phyloP scores from a whole-genome alignment of 2,888 invertebrate species.

The Mythimna loreyi region DNA sequence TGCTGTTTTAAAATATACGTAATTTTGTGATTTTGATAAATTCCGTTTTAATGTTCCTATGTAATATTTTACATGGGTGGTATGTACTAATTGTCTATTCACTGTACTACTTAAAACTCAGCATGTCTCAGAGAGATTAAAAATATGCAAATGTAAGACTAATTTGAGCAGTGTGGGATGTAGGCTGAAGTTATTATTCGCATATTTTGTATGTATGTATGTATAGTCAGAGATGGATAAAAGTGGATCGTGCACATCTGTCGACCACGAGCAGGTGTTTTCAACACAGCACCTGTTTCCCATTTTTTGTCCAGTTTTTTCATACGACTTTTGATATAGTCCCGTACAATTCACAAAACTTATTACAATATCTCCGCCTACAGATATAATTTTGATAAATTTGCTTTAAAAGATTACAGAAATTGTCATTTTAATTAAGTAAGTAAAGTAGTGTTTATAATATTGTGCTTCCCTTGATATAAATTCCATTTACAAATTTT shows the following conservation, averaged over 20 bases:
- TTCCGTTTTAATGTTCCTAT: neutral
- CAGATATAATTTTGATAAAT: constrained; percentile 34
- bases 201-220: constrained; percentile 32
- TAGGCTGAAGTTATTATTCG: constrained; percentile 29
- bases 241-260: constrained; percentile 77
- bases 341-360: constrained; percentile 58
- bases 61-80: neutral
- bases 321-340: constrained; percentile 60
- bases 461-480: neutral
- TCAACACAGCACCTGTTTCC: constrained; percentile 81
- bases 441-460: neutral
- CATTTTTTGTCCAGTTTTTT: constrained; percentile 79
- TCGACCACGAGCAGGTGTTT: constrained; percentile 79
- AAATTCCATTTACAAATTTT: neutral
- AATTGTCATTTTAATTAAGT: constrained; percentile 10
- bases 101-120: neutral
- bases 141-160: neutral
- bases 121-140: neutral
- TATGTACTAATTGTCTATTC: neutral
- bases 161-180: neutral
- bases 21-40: neutral
- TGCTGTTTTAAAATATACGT: constrained; percentile 9
- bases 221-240: constrained; percentile 66
- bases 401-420: constrained; percentile 10
- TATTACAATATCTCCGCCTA: constrained; percentile 52